Base-by-base conservation (phyloP, 53 echinoderm and acorn worm genomes). In the Astropecten irregularis region DNA sequence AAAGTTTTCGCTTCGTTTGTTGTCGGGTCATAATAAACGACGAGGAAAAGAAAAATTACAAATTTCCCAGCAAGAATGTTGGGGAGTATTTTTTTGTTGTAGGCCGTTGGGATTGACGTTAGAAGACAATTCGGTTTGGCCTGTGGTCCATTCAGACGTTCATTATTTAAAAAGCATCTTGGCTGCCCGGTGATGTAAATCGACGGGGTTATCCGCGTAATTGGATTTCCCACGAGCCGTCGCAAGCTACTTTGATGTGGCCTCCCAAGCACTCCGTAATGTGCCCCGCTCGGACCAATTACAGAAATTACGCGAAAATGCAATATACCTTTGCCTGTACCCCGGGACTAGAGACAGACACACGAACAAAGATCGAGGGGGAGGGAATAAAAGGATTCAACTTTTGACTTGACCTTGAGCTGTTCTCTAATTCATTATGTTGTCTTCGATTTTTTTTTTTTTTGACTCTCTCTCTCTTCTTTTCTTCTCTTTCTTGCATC, bases 171-270 rank as follows among this genome's bases (percentile, higher is more conserved):
- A 56, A 25, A 21, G n/a, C n/a, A n/a, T n/a, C 27, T 36, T 27
- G 26, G 27, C 28, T 13, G n/a, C 31, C 69, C 15, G 49, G 28
- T 18, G 49, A 49, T 69, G 15, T 18, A 46, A 46, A 32, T 11
- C 3, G 68, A 68, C n/a, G 25, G 40, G 28, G 27, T 44, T 15
- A 27, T 46, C 68, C 11, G 26, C 7, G 44, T 68, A 71, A 73
- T 53, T 35, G 54, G 26, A 73, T 38, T 65, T 71, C 73, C 73
- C 73, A 14, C 0, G n/a, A n/a, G n/a, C n/a, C n/a, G n/a, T n/a
- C n/a, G 54, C 73, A 53, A 73, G 54, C 36, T 73, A 73, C 73
- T 73, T 73, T 53, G 73, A 73, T 53, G 73, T 73, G 26, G 14
- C 55, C 39, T 9, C 7, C n/a, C 36, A 54, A 73, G 7, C 36